A percentile compares a stretch with the other conserved stretches of the same genome.
Conservation (phyloP, 2,888 invertebrate species). For the Galeopsomyia nigrocyanea region DNA sequence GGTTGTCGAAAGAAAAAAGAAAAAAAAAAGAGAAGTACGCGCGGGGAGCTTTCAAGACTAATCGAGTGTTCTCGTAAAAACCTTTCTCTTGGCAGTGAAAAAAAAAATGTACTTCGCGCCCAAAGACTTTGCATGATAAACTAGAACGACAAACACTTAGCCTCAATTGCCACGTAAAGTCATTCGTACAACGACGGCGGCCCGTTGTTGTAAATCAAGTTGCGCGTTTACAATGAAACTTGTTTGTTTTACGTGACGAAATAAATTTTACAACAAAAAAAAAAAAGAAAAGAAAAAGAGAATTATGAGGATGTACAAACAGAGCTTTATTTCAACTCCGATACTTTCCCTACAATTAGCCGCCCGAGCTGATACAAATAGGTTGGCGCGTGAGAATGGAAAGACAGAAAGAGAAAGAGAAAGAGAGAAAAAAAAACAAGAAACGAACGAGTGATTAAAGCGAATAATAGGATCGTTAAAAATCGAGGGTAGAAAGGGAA, state of each 20-base stretch:
- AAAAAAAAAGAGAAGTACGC: too few species aligned
- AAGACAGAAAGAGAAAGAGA: too few species aligned
- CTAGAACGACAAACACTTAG: slow-evolving; percentile 34
- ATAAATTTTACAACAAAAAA: too few species aligned
- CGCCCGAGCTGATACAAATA: too few species aligned
- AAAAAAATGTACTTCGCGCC: not conserved
- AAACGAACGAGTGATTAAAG: slow-evolving; percentile 1
- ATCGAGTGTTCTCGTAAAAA: not conserved
- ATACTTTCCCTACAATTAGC: too few species aligned
- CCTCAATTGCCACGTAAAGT: slow-evolving; percentile 34
- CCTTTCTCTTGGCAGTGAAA: slow-evolving; percentile 27
- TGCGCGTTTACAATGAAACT: slow-evolving; percentile 8
- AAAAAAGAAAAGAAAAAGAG: too few species aligned
- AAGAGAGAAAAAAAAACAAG: too few species aligned
- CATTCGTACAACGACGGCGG: slow-evolving; percentile 31
- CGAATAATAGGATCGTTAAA: slow-evolving; percentile 27
- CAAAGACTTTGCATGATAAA: slow-evolving; percentile 16
- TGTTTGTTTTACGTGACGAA: slow-evolving; percentile 2
- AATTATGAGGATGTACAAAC: too few species aligned
- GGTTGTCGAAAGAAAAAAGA: too few species aligned
- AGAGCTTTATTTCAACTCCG: too few species aligned
- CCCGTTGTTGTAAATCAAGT: slow-evolving; percentile 28
- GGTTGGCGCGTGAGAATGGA: too few species aligned
- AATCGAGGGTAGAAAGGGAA: slow-evolving; percentile 23
- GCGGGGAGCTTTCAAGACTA: too few species aligned